phyloP scores from a whole-genome alignment of 2,113 vertebrate genomes.

The Hystrix brachyura region DNA sequence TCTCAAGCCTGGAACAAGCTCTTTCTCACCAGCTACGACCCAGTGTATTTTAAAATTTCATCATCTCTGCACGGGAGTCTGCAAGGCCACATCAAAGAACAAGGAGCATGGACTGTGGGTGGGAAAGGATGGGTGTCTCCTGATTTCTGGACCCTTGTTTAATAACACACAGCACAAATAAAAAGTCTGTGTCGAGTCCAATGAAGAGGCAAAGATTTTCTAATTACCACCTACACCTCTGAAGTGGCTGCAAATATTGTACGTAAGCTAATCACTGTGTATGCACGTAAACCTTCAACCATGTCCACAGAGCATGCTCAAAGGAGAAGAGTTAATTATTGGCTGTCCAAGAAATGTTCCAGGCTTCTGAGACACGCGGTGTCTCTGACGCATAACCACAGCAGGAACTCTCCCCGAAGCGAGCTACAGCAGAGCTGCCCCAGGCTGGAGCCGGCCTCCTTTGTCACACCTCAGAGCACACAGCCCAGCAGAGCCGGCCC shows the following conservation, averaged over 20 bases:
- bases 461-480: slow-evolving; percentile 21
- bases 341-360: slow-evolving; percentile 74
- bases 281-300: slow-evolving; percentile 65
- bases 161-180: background rate
- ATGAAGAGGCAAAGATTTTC: slow-evolving; percentile 41
- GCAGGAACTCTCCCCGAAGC: background rate
- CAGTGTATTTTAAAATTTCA: background rate
- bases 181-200: slow-evolving; percentile 44
- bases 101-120: no score
- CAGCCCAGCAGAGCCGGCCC: background rate
- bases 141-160: background rate
- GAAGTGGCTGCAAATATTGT: slow-evolving; percentile 72
- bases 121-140: background rate
- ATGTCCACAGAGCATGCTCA: background rate
- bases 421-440: background rate
- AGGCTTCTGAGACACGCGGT: background rate
- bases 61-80: background rate
- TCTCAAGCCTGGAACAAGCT: background rate
- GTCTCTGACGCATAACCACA: slow-evolving; percentile 27
- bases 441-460: background rate
- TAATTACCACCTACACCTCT: slow-evolving; percentile 42
- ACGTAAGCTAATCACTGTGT: slow-evolving; percentile 13
- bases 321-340: slow-evolving; percentile 75
- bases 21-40: background rate
- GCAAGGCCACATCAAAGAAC: background rate